Base-by-base conservation (phyloP, 2,113 vertebrate species). In the Lepidothrix coronata region DNA sequence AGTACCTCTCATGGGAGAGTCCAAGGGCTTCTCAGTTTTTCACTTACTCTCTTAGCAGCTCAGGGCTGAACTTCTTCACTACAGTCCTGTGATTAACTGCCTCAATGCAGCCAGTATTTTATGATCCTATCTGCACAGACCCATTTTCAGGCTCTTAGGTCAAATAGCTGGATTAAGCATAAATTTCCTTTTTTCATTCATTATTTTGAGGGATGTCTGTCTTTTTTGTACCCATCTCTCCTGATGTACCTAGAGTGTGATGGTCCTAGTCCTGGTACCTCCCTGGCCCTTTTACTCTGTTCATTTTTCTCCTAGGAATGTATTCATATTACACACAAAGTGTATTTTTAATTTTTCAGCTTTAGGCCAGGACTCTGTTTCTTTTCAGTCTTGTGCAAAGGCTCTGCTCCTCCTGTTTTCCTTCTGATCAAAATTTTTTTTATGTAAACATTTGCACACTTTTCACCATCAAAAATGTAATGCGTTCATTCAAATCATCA, bases 381-480 rank as follows among this genome's bases (percentile, higher is more conserved):
- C 67, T 95, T 91, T 88, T 79, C 68, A 88, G n/a, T 83, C 25
- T 54, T 54, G 6, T 57, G 20, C 33, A 83, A 66, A 82, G n/a
- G 18, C 23, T 74, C 28, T 66, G 18, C 8, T 8, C 22, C 23
- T 73, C 51, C 6, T 93, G 33, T 67, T 94, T 90, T 86, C 16
- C 48, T 72, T 92, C 83, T 74, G 68, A 71, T 67, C 52, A 59
- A 48, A 73, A 83, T 30, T 83, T 83, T 11, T 8, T 70, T 94
- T 90, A 37, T 71, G 27, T 75, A 90, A 93, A 85, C 20, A 13
- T 82, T 92, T 75, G 39, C 43, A 85, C 22, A 43, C 17, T 88
- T 90, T 75, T 41, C 17, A 68, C 41, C 37, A 66, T 88, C 54
- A 79, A 81, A 96, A 88, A 15, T 15, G 3, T 46, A 73, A 62